Evolutionary conservation across 2,797 vertebrate genomes (phyloP).

Genomic region (Dermochelys coriacea): DNA sequence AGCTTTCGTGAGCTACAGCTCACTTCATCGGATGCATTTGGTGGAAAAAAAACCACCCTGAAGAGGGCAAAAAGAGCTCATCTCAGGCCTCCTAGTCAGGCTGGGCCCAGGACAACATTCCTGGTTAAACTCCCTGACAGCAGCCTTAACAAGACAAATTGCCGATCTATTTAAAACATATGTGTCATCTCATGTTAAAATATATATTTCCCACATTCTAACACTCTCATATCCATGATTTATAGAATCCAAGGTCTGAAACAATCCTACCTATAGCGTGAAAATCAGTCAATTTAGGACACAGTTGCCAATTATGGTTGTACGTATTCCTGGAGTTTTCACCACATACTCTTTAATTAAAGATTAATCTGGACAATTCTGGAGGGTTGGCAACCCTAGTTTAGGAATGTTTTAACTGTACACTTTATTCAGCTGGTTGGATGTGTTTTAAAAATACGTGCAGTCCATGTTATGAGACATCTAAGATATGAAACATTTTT

Average conservation of each 20-base stretch:
- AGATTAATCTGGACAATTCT: too few relatives aligned
- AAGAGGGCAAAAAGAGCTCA: rapidly evolving
- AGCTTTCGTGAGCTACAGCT: too few relatives aligned
- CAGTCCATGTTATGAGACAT: neutral
- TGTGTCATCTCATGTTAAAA: neutral
- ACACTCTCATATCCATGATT: neutral
- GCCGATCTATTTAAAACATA: neutral
- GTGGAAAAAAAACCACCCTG: too few relatives aligned
- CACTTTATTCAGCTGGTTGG: neutral
- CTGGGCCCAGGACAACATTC: neutral
- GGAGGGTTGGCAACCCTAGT: too few relatives aligned
- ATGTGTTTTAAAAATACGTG: neutral
- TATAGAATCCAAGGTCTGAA: neutral
- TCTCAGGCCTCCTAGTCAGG: neutral
- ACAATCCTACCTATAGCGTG: neutral
- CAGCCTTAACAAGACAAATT: neutral
- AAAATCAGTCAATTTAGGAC: neutral
- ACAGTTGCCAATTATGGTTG: too few relatives aligned
- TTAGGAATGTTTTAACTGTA: neutral
- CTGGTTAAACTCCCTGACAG: neutral
- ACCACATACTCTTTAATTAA: too few relatives aligned
- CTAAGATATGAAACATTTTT: neutral
- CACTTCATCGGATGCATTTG: too few relatives aligned
- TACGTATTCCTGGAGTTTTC: too few relatives aligned
- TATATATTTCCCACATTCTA: neutral